phyloP scores from a whole-genome alignment of 2,797 vertebrate species.

The Ctenosaura bakeri region DNA sequence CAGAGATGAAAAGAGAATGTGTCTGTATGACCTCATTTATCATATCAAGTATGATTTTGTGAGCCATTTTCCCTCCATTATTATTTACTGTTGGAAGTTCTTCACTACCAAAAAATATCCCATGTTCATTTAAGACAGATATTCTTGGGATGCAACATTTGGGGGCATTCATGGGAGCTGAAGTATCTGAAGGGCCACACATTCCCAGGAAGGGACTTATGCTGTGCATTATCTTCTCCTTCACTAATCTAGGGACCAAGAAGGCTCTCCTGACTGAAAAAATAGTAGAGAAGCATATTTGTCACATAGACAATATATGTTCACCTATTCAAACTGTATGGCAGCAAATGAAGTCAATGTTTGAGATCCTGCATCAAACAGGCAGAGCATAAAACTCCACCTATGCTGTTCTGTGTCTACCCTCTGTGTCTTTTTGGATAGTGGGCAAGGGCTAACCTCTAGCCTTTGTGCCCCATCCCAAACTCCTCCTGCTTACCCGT shows the following conservation, averaged over 20 bases:
- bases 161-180: not conserved
- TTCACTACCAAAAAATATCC: not conserved
- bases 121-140: not conserved
- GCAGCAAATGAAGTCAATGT: too few species aligned
- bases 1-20: not conserved
- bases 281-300: too few species aligned
- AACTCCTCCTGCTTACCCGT: too few species aligned
- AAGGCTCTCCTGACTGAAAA: not conserved
- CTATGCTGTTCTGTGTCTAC: too few species aligned
- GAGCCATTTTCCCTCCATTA: not conserved
- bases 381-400: too few species aligned
- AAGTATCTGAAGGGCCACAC: not conserved
- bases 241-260: not conserved
- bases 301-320: too few species aligned
- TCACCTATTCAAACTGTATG: too few species aligned
- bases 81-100: not conserved
- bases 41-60: not conserved
- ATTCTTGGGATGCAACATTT: not conserved
- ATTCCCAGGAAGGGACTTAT: not conserved
- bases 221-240: not conserved
- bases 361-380: too few species aligned
- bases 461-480: too few species aligned
- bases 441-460: too few species aligned
- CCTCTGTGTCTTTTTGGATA: too few species aligned
- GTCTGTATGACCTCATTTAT: too few species aligned